Conservation (phyloP, 2,113 vertebrate genomes). For the Euleptes europaea region DNA sequence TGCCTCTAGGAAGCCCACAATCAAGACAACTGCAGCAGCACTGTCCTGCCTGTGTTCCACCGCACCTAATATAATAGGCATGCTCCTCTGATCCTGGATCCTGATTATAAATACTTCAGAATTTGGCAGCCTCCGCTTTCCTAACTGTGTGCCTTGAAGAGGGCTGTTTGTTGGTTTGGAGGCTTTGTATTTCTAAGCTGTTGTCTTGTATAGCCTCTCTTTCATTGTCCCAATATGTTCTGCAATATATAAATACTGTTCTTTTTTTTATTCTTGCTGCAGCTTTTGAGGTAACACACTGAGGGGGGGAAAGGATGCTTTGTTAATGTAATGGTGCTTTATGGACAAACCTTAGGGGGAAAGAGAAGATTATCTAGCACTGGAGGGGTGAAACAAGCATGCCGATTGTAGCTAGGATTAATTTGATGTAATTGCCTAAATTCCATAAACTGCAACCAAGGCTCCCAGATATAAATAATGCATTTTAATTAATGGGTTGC, state of each 20-base stretch:
- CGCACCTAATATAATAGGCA: no score
- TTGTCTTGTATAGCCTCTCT: constrained; percentile 31
- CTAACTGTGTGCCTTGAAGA: not conserved
- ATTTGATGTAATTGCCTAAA: constrained; percentile 46
- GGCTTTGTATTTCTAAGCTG: constrained; percentile 44
- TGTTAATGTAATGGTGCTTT: not conserved
- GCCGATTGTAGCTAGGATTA: constrained; percentile 23
- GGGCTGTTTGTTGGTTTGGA: constrained; percentile 33
- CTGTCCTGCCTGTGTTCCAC: no score
- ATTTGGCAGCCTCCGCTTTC: not conserved
- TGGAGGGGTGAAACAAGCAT: constrained; percentile 12
- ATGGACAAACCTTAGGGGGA: not conserved
- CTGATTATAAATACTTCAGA: not conserved
- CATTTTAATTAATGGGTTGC: constrained; percentile 65
- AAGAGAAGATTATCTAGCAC: not conserved
- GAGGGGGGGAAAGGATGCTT: not conserved
- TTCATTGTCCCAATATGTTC: constrained; percentile 25
- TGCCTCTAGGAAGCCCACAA: no score
- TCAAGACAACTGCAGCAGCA: no score
- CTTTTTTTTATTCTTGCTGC: constrained; percentile 60
- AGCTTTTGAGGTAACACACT: constrained; percentile 36
- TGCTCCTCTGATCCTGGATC: no score
- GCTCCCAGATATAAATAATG: constrained; percentile 68
- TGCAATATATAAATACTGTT: fast-evolving
- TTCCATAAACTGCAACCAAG: constrained; percentile 59